Conservation (phyloP, 2,888 invertebrate species). For the Julus scandinavius region DNA sequence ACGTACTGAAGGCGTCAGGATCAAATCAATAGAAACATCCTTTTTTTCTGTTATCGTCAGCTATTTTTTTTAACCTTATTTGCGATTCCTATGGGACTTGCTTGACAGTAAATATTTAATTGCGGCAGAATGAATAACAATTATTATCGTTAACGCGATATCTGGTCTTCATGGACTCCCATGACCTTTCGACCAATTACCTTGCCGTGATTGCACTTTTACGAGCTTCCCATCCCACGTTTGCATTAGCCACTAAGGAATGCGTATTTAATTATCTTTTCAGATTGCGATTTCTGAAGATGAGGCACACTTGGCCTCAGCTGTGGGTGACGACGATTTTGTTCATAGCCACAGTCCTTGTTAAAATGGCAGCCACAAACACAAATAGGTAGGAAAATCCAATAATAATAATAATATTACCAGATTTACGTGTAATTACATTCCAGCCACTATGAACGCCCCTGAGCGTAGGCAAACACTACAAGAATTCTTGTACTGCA, state of each 20-base stretch:
- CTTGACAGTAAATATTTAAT: neutral
- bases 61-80: neutral
- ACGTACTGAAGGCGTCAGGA: neutral
- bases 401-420: too few relatives aligned
- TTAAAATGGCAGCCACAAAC: neutral
- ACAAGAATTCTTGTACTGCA: neutral
- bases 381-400: neutral
- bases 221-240: neutral
- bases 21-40: neutral
- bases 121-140: neutral
- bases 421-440: neutral
- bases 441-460: neutral
- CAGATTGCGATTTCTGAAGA: constrained; percentile 53
- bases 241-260: neutral
- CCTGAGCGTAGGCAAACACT: neutral
- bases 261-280: constrained; percentile 42
- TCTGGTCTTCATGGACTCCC: neutral
- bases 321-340: constrained; percentile 29
- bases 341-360: constrained; percentile 37
- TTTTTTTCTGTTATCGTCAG: neutral
- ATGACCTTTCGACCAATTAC: neutral
- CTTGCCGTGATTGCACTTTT: constrained; percentile 3
- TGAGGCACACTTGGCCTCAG: constrained; percentile 52
- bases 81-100: neutral
- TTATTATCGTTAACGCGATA: neutral